Evolutionary conservation across 30 jellyfish, hydroid and myxozoan species (phyloP), one percentile per base, ranked within the genome.

Genomic region (Turritopsis rubra): DNA sequence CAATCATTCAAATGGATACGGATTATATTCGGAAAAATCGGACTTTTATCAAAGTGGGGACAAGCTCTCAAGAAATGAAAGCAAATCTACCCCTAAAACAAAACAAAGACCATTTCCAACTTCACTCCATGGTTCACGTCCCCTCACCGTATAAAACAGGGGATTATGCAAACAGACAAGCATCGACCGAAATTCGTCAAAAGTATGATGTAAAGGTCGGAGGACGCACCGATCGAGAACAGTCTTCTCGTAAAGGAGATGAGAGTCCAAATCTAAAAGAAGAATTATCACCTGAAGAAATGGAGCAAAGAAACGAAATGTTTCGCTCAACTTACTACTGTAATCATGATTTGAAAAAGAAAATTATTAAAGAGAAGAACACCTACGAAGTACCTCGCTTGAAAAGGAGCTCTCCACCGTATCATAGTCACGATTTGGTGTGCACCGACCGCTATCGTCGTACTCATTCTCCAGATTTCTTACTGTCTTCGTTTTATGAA

Each of bases 241-340:
- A 13, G n/a, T n/a, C n/a, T 41, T 41, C 60, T 41, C 60, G 60
- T 3, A 41, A 41, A 41, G 82, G 21, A 29, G 24, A 72, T 19
- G 30, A 26, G 17, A 74, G 41, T n/a, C 16, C 13, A 24, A 21
- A 74, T 74, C 23, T 53, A 0, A n/a, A 25, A 16, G 75, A 52
- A 19, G 25, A 18, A 21, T 21, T 66, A 20, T 23, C 83, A 17
- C 74, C 88, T 23, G 88, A 82, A 52, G 88, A 82, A 53, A 82
- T 82, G 88, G 88, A 82, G 66, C 41, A 66, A 52, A 20, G 88
- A 24, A 82, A 82, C 85, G 88, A 82, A 66, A 24, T 66, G 26
- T 82, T 82, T 70, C 85, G 88, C 71, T 68, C 88, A 13, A 82
- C 88, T 0, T 82, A 82, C 41, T 82, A 82, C 72, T 27, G 65